phyloP scores from a whole-genome alignment of 2,888 invertebrate genomes.

The Lasioglossum malachurum region DNA sequence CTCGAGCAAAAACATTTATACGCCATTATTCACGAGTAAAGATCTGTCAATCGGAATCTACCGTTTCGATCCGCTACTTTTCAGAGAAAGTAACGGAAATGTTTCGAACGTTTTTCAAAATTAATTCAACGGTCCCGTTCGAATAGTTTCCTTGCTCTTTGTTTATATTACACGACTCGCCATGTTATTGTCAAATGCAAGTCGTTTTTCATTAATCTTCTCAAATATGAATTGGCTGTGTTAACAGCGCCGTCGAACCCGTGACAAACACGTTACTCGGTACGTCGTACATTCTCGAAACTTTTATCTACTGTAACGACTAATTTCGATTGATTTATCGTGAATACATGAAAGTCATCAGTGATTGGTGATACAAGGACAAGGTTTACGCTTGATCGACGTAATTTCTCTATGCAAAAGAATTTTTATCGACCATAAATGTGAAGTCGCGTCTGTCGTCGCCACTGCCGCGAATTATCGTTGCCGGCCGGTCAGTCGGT shows the following conservation, averaged over 20 bases:
- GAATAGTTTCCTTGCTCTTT: background rate
- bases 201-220: constrained; percentile 36
- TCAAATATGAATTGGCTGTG: constrained; percentile 29
- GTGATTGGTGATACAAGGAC: background rate
- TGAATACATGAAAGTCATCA: background rate
- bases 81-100: background rate
- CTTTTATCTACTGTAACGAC: background rate
- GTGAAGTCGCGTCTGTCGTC: background rate
- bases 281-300: background rate
- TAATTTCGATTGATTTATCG: background rate
- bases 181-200: constrained; percentile 25
- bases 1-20: constrained; percentile 1
- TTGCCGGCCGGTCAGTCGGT: constrained; percentile 81
- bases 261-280: constrained; percentile 40
- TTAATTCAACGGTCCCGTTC: background rate
- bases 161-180: background rate
- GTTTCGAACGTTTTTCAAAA: background rate
- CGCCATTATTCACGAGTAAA: constrained; percentile 31
- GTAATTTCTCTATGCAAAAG: background rate
- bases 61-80: constrained; percentile 15
- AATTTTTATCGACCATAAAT: constrained; percentile 42
- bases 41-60: constrained; percentile 41
- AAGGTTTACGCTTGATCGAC: background rate
- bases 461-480: constrained; percentile 53
- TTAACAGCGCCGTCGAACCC: constrained; percentile 20